A percentile compares a stretch with the other conserved stretches of the same genome.
phyloP scores from a whole-genome alignment of 2,888 invertebrate species.

The Gibbula magus region DNA sequence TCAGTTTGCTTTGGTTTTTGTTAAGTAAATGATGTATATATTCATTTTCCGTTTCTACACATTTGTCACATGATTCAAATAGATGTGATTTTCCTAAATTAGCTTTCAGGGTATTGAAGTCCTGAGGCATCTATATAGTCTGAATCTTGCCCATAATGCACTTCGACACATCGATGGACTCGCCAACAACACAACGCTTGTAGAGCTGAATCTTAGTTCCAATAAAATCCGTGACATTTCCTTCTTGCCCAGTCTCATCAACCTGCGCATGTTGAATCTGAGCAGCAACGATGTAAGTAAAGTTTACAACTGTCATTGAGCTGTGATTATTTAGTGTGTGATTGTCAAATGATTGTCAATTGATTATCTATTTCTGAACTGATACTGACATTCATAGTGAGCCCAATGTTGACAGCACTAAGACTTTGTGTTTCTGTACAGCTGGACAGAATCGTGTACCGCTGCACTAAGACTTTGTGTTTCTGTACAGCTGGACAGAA shows the following conservation, averaged over 20 bases:
- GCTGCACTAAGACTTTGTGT: no score
- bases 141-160: slow-evolving; percentile 68
- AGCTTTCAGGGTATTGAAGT: slow-evolving; percentile 66
- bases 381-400: no score
- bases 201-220: slow-evolving; percentile 64
- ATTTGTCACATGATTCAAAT: no score
- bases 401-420: no score
- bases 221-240: slow-evolving; percentile 65
- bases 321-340: background rate
- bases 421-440: no score
- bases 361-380: no score
- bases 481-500: no score
- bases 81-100: slow-evolving; percentile 6
- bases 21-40: no score
- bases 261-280: slow-evolving; percentile 61
- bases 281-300: slow-evolving; percentile 65
- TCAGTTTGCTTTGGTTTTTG: no score
- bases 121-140: slow-evolving; percentile 52
- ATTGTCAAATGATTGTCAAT: no score
- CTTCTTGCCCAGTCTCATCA: slow-evolving; percentile 61
- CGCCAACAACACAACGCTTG: slow-evolving; percentile 46
- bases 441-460: no score
- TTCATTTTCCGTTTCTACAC: no score
- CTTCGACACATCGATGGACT: slow-evolving; percentile 59
- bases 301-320: background rate